A percentile compares a stretch with the other conserved stretches of the same genome.
Evolutionary conservation across 2,113 vertebrate species (phyloP).

Genomic region (Puntigrus tetrazona): DNA sequence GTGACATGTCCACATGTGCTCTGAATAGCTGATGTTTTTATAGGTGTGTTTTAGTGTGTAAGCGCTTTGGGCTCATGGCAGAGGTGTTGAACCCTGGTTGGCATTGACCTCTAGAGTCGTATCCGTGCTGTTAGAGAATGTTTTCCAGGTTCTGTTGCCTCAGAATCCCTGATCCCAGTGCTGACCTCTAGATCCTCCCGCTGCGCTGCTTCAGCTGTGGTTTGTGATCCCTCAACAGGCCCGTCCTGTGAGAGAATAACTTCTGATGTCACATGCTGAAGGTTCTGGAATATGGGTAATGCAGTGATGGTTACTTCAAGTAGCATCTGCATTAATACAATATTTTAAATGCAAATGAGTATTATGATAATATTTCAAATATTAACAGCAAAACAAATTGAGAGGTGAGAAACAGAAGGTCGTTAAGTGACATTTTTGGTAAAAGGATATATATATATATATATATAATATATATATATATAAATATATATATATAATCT

Average conservation of each 20-base stretch:
- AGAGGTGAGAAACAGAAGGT: too few relatives aligned
- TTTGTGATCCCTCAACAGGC: background rate
- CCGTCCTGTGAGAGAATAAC: background rate
- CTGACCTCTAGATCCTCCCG: background rate
- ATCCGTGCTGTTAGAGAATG: slow-evolving; percentile 64
- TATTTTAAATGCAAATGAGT: too few relatives aligned
- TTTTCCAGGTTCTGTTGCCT: slow-evolving; percentile 61
- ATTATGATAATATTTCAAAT: background rate
- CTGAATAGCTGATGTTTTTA: slow-evolving; percentile 33
- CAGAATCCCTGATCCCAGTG: background rate
- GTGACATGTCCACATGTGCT: background rate
- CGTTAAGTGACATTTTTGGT: too few relatives aligned
- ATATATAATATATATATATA: too few relatives aligned
- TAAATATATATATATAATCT: too few relatives aligned
- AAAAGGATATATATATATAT: too few relatives aligned
- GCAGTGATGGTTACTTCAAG: background rate
- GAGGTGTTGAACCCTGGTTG: slow-evolving; percentile 40
- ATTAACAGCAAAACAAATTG: background rate
- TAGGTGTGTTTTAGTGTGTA: slow-evolving; percentile 33
- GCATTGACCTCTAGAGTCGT: slow-evolving; percentile 62
- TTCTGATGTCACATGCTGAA: background rate
- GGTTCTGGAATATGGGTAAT: background rate
- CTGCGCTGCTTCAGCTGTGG: slow-evolving; percentile 14
- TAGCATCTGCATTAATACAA: too few relatives aligned
- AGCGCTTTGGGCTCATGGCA: slow-evolving; percentile 1